Conservation (phyloP, 2,888 invertebrate species). For the Odontomyia ornata region DNA sequence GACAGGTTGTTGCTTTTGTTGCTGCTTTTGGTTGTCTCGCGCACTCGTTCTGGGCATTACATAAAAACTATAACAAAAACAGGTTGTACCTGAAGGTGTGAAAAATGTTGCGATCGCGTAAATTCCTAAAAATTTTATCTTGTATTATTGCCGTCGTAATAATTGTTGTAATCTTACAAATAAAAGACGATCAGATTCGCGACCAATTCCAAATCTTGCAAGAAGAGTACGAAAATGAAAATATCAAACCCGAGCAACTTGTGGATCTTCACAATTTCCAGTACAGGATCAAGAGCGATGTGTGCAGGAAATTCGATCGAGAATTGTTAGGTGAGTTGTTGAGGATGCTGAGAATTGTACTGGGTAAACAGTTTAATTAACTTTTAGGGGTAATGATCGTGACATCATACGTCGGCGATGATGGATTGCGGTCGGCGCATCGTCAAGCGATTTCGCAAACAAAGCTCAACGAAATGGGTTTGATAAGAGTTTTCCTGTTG, state of each 20-base stretch:
- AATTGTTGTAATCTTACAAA: constrained; percentile 14
- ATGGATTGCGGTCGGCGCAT: constrained; percentile 74
- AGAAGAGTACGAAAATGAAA: constrained; percentile 7
- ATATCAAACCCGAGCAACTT: constrained; percentile 24
- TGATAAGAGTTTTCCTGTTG: constrained; percentile 75
- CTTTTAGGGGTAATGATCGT: constrained; percentile 68
- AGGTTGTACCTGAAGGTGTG: not conserved
- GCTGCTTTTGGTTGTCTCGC: no score
- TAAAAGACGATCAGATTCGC: constrained; percentile 17
- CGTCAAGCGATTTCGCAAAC: constrained; percentile 71
- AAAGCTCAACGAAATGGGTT: constrained; percentile 69
- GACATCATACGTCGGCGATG: constrained; percentile 80
- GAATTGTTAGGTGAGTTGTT: constrained; percentile 27
- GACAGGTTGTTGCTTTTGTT: not conserved
- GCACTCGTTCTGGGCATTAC: no score
- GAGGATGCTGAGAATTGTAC: no score
- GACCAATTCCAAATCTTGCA: constrained; percentile 26
- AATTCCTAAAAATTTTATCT: constrained; percentile 17
- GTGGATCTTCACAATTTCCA: constrained; percentile 35
- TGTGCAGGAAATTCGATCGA: constrained; percentile 24
- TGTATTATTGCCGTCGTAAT: constrained; percentile 14
- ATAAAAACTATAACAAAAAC: not conserved
- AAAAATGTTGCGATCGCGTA: constrained; percentile 28
- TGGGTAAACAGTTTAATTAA: no score
- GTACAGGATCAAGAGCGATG: constrained; percentile 23